Conservation (phyloP, 2,888 invertebrate genomes). For the Pogonocherus hispidulus region DNA sequence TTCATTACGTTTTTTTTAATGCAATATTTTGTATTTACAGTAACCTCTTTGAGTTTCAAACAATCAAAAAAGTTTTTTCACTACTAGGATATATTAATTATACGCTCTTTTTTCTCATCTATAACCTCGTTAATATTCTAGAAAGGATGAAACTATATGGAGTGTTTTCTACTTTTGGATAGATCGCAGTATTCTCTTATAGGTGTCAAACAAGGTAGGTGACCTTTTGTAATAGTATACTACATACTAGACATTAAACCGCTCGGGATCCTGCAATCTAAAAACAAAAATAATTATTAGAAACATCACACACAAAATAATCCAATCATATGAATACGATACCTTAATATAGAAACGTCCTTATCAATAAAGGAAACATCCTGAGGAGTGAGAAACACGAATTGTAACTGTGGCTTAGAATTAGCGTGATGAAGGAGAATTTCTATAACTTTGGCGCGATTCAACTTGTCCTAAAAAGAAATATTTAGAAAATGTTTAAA, state of each 20-base stretch:
- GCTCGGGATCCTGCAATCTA: constrained; percentile 15
- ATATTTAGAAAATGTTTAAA: neutral
- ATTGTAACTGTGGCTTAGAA: constrained; percentile 79
- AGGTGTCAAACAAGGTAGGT: too few species aligned
- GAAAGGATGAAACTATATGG: too few species aligned
- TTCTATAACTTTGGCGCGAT: constrained; percentile 83
- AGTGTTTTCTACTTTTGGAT: too few species aligned
- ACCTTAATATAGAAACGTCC: constrained; percentile 61
- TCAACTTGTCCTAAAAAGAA: constrained; percentile 82
- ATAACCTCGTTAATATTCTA: too few species aligned
- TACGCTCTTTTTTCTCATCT: too few species aligned
- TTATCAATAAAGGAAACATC: constrained; percentile 73
- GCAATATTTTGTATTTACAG: too few species aligned
- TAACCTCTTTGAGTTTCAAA: too few species aligned
- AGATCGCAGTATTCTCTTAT: too few species aligned
- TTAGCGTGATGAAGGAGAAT: constrained; percentile 83
- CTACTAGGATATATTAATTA: too few species aligned
- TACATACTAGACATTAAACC: constrained; percentile 15
- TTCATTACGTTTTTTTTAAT: too few species aligned
- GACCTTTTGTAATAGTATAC: too few species aligned
- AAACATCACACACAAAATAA: neutral
- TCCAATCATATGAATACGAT: constrained; percentile 22
- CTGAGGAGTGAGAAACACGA: constrained; percentile 91
- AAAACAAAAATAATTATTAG: constrained; percentile 1
- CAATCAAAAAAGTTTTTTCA: too few species aligned